Evolutionary conservation across 2,888 invertebrate species (phyloP).

Genomic region (Euphydryas editha): DNA sequence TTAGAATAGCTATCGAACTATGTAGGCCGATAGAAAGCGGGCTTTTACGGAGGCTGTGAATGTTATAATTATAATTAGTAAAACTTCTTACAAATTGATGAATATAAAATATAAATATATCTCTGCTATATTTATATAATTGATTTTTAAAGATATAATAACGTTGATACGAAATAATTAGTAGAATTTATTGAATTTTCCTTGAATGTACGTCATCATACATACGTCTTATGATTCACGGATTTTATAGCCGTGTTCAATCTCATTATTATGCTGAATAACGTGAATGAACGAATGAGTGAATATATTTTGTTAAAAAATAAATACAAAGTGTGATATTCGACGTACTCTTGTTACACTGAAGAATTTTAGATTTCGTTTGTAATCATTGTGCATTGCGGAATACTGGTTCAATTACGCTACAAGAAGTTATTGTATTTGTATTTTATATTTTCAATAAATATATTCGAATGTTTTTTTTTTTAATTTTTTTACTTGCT

Average conservation of each 20-base stretch:
- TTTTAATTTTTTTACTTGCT: not conserved
- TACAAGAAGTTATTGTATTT: not conserved
- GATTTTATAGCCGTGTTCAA: conserved; percentile 25
- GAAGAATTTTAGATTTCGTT: not conserved
- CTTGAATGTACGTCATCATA: conserved; percentile 26
- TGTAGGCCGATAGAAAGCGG: too few relatives aligned
- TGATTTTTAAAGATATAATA: too few relatives aligned
- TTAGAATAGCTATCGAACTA: too few relatives aligned
- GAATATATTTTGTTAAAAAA: conserved; percentile 10
- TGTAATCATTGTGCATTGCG: not conserved
- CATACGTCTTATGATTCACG: conserved; percentile 27
- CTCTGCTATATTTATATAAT: too few relatives aligned
- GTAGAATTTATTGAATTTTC: conserved; percentile 18
- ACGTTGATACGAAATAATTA: not conserved
- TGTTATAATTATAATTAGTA: too few relatives aligned
- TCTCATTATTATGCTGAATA: conserved; percentile 27
- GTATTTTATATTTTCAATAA: not conserved
- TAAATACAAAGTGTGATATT: conserved; percentile 1
- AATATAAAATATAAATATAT: too few relatives aligned
- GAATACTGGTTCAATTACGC: too few relatives aligned
- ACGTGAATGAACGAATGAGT: conserved; percentile 25
- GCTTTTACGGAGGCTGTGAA: too few relatives aligned
- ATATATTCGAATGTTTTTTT: not conserved
- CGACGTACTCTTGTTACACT: not conserved
- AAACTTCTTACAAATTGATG: too few relatives aligned